Evolutionary conservation across 2,888 invertebrate species (phyloP), one percentile per base, ranked within the genome.

Genomic region (Eilema sororculum): DNA sequence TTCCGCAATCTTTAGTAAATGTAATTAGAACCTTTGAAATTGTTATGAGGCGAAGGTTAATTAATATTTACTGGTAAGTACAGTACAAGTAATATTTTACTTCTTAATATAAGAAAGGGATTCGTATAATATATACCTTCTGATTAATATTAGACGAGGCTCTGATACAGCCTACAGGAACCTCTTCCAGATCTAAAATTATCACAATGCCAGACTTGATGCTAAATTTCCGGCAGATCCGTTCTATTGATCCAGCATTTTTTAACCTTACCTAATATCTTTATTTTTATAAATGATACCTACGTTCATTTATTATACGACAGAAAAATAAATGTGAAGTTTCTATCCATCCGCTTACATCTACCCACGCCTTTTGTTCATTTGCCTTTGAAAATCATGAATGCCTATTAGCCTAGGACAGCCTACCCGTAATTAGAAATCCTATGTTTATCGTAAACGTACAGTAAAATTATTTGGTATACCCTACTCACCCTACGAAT

Each of bases 401-500:
- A n/a, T 52, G 9, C n/a, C 20, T 20, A 20, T 9, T n/a, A n/a
- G 52, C 52, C n/a, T 52, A 52, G 52, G n/a, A n/a, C n/a, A 52
- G 52, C n/a, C 8, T 41, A 41, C n/a, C 20, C 12, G 20, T 46
- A 46, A 46, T 58, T 58, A 58, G 24, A 58, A 58, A 58, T 57
- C 9, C 22, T 58, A 58, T 6, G 28, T 13, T 6, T 16, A 58
- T 10, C 24, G 57, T 12, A n/a, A 12, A 8, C 58, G 20, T 58
- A 25, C 4, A 25, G n/a, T 24, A 25, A 25, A 13, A 16, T 58
- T 33, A 60, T 60, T 60, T 60, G 12, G n/a, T 9, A 13, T n/a
- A 33, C 62, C 62, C 37, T 41, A 30, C 62, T 37, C 37, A 62
- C 62, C 52, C 25, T 25, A 28, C 37, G 30, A 67, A 67, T 59